Evolutionary conservation across 1,140 invertebrate genomes (phyloP).

Genomic region (Drosophila lowei): DNA sequence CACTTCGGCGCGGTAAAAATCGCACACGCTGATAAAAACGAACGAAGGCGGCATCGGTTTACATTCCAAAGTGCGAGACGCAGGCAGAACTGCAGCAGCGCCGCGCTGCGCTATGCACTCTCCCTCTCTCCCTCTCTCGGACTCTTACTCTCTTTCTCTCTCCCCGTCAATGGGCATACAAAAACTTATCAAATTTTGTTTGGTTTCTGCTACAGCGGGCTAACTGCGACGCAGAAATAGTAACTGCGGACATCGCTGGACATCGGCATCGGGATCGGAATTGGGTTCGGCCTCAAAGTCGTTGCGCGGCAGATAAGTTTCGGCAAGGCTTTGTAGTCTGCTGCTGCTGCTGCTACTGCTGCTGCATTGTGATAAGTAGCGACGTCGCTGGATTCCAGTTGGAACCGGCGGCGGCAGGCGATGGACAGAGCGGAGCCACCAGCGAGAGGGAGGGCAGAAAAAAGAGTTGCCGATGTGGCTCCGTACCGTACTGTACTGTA

Average conservation of each 20-base stretch:
- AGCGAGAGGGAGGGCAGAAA: background rate
- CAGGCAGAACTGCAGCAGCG: background rate
- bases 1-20: slow-evolving; percentile 35
- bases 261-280: slow-evolving; percentile 6
- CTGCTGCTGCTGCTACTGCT: background rate
- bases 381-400: slow-evolving; percentile 16
- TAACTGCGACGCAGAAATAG: slow-evolving; percentile 62
- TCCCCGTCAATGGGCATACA: too few relatives aligned
- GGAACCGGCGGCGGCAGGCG: slow-evolving; percentile 6
- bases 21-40: slow-evolving; percentile 62
- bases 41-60: slow-evolving; percentile 50
- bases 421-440: background rate
- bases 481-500: too few relatives aligned
- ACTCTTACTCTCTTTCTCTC: background rate
- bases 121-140: background rate
- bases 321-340: slow-evolving; percentile 76
- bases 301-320: slow-evolving; percentile 73
- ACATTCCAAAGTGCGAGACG: slow-evolving; percentile 71
- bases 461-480: background rate
- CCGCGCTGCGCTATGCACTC: slow-evolving; percentile 11
- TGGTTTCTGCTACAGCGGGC: slow-evolving; percentile 20
- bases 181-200: slow-evolving; percentile 63
- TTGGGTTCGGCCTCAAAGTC: slow-evolving; percentile 23
- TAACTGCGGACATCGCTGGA: background rate
- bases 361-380: background rate